phyloP scores from a whole-genome alignment of 1,140 invertebrate species.

The Drosophila prosaltans region DNA sequence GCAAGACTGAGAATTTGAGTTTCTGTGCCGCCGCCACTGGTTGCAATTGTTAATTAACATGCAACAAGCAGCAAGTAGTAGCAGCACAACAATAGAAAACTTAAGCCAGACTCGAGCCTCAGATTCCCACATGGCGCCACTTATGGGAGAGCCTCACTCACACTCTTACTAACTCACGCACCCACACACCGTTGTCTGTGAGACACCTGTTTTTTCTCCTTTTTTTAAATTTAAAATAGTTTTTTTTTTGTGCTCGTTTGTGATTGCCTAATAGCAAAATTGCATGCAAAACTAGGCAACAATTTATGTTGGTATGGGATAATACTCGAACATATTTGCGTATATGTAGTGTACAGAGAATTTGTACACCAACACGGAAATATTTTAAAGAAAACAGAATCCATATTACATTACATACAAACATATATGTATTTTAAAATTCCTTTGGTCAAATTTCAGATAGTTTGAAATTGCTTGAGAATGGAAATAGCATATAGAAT shows the following conservation, averaged over 20 bases:
- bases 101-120: constrained; percentile 37
- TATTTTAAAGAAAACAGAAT: background rate
- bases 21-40: constrained; percentile 17
- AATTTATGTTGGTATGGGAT: background rate
- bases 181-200: background rate
- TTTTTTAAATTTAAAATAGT: too few relatives aligned
- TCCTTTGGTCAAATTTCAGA: too few relatives aligned
- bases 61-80: constrained; percentile 25
- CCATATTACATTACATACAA: background rate
- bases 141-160: constrained; percentile 1
- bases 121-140: constrained; percentile 48
- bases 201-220: background rate
- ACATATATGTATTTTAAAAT: background rate
- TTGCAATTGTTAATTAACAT: constrained; percentile 58
- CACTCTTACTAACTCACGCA: background rate
- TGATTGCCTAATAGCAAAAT: constrained; percentile 8
- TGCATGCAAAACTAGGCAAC: constrained; percentile 7
- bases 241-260: background rate
- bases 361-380: background rate
- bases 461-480: too few relatives aligned
- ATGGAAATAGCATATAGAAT: too few relatives aligned
- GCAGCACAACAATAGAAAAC: constrained; percentile 51
- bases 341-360: too few relatives aligned
- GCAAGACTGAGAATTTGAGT: constrained; percentile 22
- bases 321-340: background rate